Evolutionary conservation across 2,113 vertebrate species (phyloP).

Genomic region (Oxygymnocypris stewartii): DNA sequence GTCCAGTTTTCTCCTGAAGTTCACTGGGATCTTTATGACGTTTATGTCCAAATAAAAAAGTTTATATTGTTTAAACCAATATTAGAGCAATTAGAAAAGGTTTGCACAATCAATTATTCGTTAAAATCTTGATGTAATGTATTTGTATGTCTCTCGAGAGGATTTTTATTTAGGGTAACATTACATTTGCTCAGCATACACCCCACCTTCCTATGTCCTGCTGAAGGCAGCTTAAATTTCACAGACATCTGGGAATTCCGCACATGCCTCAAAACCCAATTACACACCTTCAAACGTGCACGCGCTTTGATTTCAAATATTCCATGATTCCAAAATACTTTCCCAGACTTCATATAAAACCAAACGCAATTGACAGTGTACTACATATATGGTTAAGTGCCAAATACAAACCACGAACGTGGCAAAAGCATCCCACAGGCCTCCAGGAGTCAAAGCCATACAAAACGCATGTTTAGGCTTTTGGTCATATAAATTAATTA

Average conservation of each 20-base stretch:
- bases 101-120: neutral
- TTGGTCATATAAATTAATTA: neutral
- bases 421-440: neutral
- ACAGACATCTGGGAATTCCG: slow-evolving; percentile 97
- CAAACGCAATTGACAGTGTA: neutral
- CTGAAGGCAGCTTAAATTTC: slow-evolving; percentile 80
- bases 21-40: neutral
- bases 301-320: slow-evolving; percentile 78
- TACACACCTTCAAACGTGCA: slow-evolving; percentile 90
- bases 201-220: slow-evolving; percentile 86
- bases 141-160: slow-evolving; percentile 7
- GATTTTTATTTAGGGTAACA: slow-evolving; percentile 42
- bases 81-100: neutral
- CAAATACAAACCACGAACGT: neutral
- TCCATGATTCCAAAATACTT: slow-evolving; percentile 67
- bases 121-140: neutral
- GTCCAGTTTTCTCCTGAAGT: neutral
- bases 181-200: slow-evolving; percentile 45
- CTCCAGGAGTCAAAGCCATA: neutral
- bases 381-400: neutral
- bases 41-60: neutral
- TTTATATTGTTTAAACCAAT: neutral
- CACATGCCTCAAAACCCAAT: slow-evolving; percentile 88
- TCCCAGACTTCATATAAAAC: slow-evolving; percentile 74
- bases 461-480: neutral